Evolutionary conservation across 2,113 vertebrate genomes (phyloP).

Genomic region (Cyanistes caeruleus): DNA sequence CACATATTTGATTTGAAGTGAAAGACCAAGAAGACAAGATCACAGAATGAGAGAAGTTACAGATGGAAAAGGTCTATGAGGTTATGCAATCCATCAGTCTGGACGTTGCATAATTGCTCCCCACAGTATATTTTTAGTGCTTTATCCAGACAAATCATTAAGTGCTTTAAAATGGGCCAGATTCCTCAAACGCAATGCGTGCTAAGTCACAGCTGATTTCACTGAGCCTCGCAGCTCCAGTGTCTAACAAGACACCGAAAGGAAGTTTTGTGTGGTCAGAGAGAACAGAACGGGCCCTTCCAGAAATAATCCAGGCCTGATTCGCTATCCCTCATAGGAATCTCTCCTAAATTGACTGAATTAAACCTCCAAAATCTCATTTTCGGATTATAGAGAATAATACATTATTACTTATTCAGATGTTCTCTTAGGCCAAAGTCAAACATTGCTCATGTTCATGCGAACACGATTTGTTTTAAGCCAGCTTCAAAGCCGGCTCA

Average conservation of each 20-base stretch:
- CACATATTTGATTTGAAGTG: slow-evolving; percentile 27
- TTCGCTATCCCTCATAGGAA: neutral
- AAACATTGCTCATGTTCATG: slow-evolving; percentile 34
- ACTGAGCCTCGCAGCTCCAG: neutral
- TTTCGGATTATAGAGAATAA: slow-evolving; percentile 1
- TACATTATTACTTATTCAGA: slow-evolving; percentile 48
- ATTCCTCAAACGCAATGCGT: slow-evolving; percentile 49
- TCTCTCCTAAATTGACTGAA: neutral
- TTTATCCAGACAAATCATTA: slow-evolving; percentile 70
- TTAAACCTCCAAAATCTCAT: neutral
- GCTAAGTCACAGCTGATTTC: slow-evolving; percentile 57
- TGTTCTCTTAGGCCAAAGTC: neutral
- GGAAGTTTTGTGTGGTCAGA: neutral
- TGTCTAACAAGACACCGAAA: neutral
- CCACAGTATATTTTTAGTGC: slow-evolving; percentile 66
- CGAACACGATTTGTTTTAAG: slow-evolving; percentile 11
- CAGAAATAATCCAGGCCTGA: neutral
- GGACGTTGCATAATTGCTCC: slow-evolving; percentile 65
- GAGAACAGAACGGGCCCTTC: neutral
- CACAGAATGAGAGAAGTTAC: slow-evolving; percentile 48
- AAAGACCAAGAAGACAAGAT: slow-evolving; percentile 51
- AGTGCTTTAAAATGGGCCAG: slow-evolving; percentile 64
- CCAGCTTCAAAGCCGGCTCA: slow-evolving; percentile 53
- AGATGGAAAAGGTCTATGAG: slow-evolving; percentile 59
- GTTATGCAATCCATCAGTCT: slow-evolving; percentile 71